Evolutionary conservation across 1,140 invertebrate species (phyloP), one percentile per base, ranked within the genome.

Genomic region (Antheraea mylitta): DNA sequence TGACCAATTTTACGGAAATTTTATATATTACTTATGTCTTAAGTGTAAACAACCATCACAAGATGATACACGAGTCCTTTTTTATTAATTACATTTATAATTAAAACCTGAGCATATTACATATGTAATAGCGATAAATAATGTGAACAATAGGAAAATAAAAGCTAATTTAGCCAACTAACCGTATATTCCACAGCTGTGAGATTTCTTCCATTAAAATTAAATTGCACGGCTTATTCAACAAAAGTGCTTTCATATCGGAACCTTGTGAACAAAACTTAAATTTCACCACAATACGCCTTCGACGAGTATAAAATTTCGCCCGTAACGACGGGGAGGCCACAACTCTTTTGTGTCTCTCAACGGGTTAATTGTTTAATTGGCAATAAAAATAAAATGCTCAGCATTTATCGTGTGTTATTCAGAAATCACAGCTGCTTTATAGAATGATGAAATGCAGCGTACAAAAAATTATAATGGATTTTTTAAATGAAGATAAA

Each of bases 331-430:
- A 75, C 83, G 79, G 84, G 81, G 82, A 80, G 71, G 70, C 70
- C 68, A 71, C 45, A 76, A 71, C 64, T 75, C 79, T 80, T 86
- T 90, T 91, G 83, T 90, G 74, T 74, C 70, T 68, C 74, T 76
- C 79, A 87, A 84, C 83, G 82, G 86, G 81, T 87, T 91, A 91
- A 91, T 90, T 90, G 89, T 89, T 90, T 91, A 90, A 91, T 91
- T 88, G 82, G 81, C 81, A 89, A 90, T 91, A 91, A 91, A 89
- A 91, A 88, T 84, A 88, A 91, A 86, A 85, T 89, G 72, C 82
- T 70, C 66, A 70, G 72, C 70, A 76, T 78, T 83, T 78, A 80
- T 83, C 79, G 76, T 79, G 74, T 68, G 74, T 76, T 75, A 78
- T 79, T 65, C 36, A 36, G 45, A 78, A 75, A 70, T 66, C 70